Evolutionary conservation across 2,888 invertebrate species (phyloP).

Genomic region (Cataglyphis livida): DNA sequence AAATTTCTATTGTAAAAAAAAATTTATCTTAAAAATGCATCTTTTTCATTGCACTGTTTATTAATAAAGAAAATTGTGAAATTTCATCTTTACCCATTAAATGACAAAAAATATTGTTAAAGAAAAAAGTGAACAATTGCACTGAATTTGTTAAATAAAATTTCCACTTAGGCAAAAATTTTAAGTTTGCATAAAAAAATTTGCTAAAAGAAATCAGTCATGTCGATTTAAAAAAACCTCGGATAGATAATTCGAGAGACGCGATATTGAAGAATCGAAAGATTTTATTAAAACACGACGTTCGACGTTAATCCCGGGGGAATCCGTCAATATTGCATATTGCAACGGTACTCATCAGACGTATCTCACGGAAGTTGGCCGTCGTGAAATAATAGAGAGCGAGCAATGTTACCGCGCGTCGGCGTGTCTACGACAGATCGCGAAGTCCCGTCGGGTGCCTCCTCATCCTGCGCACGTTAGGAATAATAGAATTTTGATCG

Average conservation of each 20-base stretch:
- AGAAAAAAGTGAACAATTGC: not conserved
- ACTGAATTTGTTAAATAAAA: not conserved
- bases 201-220: not conserved
- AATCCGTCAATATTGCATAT: conserved; percentile 52
- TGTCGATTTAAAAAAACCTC: conserved; percentile 4
- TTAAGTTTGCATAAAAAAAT: not conserved
- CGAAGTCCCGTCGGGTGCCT: conserved; percentile 54
- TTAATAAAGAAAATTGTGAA: not conserved
- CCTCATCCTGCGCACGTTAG: conserved; percentile 69
- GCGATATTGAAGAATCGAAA: conserved; percentile 4
- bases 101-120: not conserved
- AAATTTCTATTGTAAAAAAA: not conserved
- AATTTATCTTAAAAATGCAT: not conserved
- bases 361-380: conserved; percentile 53
- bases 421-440: conserved; percentile 62
- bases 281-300: conserved; percentile 38
- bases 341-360: conserved; percentile 41
- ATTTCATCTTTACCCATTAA: not conserved
- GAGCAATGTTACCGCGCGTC: conserved; percentile 48
- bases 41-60: not conserved
- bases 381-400: conserved; percentile 62
- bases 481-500: conserved; percentile 78
- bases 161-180: not conserved
- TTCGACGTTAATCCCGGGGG: conserved; percentile 43
- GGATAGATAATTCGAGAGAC: conserved; percentile 25